Base-by-base conservation (phyloP, 2,888 invertebrate species). In the Physocephala rufipes region DNA sequence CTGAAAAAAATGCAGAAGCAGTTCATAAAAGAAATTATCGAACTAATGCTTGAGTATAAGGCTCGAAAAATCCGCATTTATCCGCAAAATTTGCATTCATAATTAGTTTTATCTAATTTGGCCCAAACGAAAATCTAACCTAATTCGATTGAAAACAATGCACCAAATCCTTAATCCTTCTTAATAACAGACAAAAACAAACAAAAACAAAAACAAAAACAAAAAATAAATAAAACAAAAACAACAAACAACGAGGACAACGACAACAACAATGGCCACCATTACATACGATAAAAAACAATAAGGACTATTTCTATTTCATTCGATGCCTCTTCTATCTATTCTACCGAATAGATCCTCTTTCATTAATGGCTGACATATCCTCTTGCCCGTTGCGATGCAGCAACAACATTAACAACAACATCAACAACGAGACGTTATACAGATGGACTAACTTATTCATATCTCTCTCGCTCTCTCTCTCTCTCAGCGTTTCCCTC, bases 351-450 rank as follows among this genome's bases (percentile, higher is more conserved):
- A 68, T 68, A 68, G 26, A 51, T 62, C 19, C 62, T n/a, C 30
- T 68, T 68, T 51, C 68, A 68, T 68, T 68, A 68, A 16, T 49
- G 61, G 36, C 62, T 36, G 36, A 45, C 68, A 68, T 62, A 62
- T 68, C 68, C 68, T 68, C 62, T 13, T 53, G 15, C 58, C 28
- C 26, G 24, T 5, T 12, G 58, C 58, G 16, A 24, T 28, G 16
- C 58, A 28, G 12, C 26, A 24, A 28, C 58, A 24, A 58, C n/a
- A n/a, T n/a, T n/a, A n/a, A n/a, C n/a, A 28, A 26, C 26, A 28
- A 58, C 58, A 24, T 12, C 15, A 2, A 53, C 12, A 9, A 19
- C 12, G 19, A 53, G 19, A 15, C 26, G 26, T 58, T 58, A 28
- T 21, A 9, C 24, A 24, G 15, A 24, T 15, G 28, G 28, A 28